Evolutionary conservation across 2,797 vertebrate genomes (phyloP).

Genomic region (Limnodromus scolopaceus): DNA sequence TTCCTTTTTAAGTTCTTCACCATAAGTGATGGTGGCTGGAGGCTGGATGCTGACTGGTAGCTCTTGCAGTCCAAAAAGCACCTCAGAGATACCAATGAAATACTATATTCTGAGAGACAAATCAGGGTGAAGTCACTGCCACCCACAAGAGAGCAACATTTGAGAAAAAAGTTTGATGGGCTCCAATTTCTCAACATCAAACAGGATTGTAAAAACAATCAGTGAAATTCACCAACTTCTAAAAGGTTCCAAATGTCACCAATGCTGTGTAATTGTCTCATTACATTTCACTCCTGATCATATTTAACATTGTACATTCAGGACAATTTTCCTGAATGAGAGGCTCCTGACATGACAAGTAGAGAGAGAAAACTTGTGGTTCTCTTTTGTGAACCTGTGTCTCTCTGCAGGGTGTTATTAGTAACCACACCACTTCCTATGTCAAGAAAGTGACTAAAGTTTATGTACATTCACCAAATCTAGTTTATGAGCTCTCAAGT

Average conservation of each 20-base stretch:
- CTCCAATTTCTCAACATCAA: neutral
- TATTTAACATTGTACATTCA: neutral
- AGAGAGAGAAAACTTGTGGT: neutral
- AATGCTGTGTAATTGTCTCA: neutral
- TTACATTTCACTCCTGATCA: neutral
- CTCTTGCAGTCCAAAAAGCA: neutral
- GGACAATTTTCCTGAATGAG: neutral
- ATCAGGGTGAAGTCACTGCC: neutral
- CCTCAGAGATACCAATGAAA: neutral
- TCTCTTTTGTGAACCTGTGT: neutral
- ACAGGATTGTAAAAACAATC: neutral
- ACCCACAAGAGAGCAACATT: neutral
- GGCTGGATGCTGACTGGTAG: neutral
- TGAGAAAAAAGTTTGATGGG: neutral
- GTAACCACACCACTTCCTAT: neutral
- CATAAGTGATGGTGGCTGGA: neutral
- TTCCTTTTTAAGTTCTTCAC: neutral
- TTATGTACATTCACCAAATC: neutral
- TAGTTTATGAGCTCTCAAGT: neutral
- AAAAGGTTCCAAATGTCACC: neutral
- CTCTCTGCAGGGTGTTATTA: neutral
- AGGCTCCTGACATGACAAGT: neutral
- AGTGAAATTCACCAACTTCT: neutral
- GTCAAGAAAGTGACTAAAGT: neutral
- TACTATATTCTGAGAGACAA: neutral